These are phyloP conservation scores for Hermatobates lingyangjiaoensis DNA, from an alignment of 1,140 invertebrate species.

Conservation along the genomic window DNA sequence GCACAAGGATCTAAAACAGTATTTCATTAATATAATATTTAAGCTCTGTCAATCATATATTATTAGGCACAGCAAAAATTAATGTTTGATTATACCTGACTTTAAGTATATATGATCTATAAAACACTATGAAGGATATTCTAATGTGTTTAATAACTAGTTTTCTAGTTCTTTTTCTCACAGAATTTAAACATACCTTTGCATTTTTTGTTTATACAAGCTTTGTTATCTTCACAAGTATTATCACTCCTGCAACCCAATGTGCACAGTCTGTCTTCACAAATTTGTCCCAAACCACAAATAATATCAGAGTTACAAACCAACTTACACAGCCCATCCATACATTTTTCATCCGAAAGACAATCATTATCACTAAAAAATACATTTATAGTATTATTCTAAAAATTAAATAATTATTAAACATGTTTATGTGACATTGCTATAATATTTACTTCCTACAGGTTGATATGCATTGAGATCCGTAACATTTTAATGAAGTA, in stretches of 20 bases:
- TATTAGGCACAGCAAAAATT: no score
- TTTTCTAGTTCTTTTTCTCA: no score
- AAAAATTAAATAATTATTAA: no score
- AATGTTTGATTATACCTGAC: no score
- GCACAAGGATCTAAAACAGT: conserved; percentile 50
- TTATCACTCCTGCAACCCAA: conserved; percentile 64
- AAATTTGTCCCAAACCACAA: conserved; percentile 60
- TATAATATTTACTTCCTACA: no score
- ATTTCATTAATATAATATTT: background rate
- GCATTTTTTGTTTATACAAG: conserved; percentile 66
- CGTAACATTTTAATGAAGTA: no score
- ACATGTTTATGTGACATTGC: no score
- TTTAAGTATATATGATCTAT: no score
- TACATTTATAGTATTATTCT: no score
- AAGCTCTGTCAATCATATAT: no score
- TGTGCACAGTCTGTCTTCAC: conserved; percentile 66
- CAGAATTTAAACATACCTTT: no score
- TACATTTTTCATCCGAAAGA: conserved; percentile 63
- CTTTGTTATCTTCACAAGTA: conserved; percentile 48
- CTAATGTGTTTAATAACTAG: conserved; percentile 9
- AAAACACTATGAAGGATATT: conserved; percentile 7
- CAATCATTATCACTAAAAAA: conserved; percentile 54
- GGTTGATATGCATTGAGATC: no score
- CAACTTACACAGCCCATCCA: conserved; percentile 54
- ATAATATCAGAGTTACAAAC: conserved; percentile 68